Base-by-base conservation (phyloP, 2,113 vertebrate genomes). In the Stegastes partitus region DNA sequence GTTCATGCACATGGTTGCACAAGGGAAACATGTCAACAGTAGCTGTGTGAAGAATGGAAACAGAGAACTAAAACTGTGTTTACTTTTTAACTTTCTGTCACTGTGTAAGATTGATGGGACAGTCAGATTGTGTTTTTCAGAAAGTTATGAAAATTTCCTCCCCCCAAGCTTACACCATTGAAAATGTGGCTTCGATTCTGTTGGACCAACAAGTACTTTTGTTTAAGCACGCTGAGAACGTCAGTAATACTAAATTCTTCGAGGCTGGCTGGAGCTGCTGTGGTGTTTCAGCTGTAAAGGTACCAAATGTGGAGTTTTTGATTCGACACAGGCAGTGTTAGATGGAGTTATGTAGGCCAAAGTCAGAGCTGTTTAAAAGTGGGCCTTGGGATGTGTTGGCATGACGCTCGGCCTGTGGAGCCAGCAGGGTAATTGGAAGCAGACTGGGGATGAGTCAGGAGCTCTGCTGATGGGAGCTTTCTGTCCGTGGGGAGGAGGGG, bases 391-490 rank as follows among this genome's bases (percentile, higher is more conserved):
- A 91, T 67, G 58, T 80, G 79, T 85, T 91, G 91, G 86, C 87
- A 68, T 50, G 34, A 53, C 54, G 73, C 31, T 55, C 23, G 45
- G 54, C 47, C 77, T 54, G 44, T 11, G 68, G 79, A 91, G 91
- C 91, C 91, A 92, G 81, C 37, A 2, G 79, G 49, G 75, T 92
- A 92, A 94, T 93, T 93, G 89, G 85, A 85, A 92, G 86, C 93
- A 94, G 91, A 91, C 85, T 58, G 19, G 39, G 68, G 83, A 91
- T 88, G 90, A 92, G 82, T 91, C 87, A 86, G 85, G 75, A 86
- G 66, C 76, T 87, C 58, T 74, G 72, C 59, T 82, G 78, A 89
- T 72, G 82, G 75, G 66, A 83, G 69, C 62, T 81, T 65, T 81
- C 69, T 86, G 55, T 72, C 66, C 50, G 63, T 70, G 31, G n/a